These are phyloP conservation scores for Myotis myotis DNA, from an alignment of 2,797 vertebrate species.

Conservation along the genomic window DNA sequence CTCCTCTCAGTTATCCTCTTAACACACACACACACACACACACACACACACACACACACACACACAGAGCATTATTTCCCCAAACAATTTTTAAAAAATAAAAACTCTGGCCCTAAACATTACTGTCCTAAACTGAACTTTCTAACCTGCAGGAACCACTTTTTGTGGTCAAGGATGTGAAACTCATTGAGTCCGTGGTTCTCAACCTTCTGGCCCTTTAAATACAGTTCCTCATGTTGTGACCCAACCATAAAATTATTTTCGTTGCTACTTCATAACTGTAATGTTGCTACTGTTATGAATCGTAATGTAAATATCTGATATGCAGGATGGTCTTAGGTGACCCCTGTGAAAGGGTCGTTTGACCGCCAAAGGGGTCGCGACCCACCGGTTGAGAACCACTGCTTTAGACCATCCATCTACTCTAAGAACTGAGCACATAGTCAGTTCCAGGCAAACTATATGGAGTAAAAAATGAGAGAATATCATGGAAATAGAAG, in stretches of 20 bases:
- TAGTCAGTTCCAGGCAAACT: neutral
- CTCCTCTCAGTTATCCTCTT: neutral
- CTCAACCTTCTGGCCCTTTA: too few relatives aligned
- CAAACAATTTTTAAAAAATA: neutral
- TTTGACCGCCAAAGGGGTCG: too few relatives aligned
- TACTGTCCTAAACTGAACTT: constrained; percentile 1
- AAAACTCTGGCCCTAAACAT: neutral
- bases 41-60: neutral
- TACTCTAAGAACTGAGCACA: neutral
- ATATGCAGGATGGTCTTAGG: too few relatives aligned
- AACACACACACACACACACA: neutral
- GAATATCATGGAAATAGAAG: neutral
- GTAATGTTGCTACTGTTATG: too few relatives aligned
- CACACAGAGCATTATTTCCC: neutral
- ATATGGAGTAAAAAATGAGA: neutral
- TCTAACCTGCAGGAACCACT: neutral
- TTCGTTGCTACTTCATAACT: too few relatives aligned
- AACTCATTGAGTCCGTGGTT: neutral
- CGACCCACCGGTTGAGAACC: too few relatives aligned
- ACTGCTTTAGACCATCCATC: neutral
- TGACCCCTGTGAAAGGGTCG: too few relatives aligned
- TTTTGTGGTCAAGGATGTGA: neutral
- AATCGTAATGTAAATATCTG: too few relatives aligned
- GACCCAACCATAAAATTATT: too few relatives aligned
- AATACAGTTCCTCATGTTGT: too few relatives aligned